Conservation (phyloP, 2,113 vertebrate genomes). For the Apistogramma diplotaenia region DNA sequence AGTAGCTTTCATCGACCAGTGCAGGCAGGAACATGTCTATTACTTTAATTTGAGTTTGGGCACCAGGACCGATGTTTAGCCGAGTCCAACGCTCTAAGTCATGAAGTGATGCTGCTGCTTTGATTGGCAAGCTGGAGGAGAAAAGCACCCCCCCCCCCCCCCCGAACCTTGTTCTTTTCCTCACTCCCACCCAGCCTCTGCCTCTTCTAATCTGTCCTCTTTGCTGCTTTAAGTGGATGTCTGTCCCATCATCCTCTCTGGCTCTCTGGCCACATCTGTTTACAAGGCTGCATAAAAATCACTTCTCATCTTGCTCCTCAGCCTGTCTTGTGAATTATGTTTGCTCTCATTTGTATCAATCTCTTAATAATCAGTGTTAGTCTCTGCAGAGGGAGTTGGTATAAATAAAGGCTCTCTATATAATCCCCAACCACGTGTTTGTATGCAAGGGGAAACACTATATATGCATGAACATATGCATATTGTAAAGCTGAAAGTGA, state of each 20-base stretch:
- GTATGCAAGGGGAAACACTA: constrained; percentile 71
- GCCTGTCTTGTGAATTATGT: constrained; percentile 56
- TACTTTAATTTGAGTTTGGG: neutral
- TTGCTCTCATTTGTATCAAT: constrained; percentile 59
- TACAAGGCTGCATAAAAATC: constrained; percentile 65
- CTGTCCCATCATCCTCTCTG: constrained; percentile 66
- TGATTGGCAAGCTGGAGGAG: neutral
- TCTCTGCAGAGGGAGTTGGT: constrained; percentile 65
- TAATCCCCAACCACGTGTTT: constrained; percentile 61
- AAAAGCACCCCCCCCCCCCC: neutral
- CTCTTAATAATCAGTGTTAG: constrained; percentile 71
- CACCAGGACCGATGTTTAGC: neutral
- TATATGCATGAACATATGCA: constrained; percentile 79
- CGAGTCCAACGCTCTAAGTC: neutral
- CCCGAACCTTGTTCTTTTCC: neutral
- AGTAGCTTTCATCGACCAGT: constrained; percentile 5
- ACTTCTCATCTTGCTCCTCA: constrained; percentile 8
- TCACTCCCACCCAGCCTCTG: neutral
- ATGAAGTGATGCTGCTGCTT: neutral
- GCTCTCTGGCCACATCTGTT: constrained; percentile 63
- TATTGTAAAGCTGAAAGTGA: constrained; percentile 74
- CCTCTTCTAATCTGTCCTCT: constrained; percentile 34
- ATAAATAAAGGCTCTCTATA: constrained; percentile 62
- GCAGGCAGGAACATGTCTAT: neutral
- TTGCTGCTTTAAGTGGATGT: constrained; percentile 72